Percentiles rank a stretch among this genome's conserved stretches.
Evolutionary conservation across 2,797 vertebrate species (phyloP).

Genomic region (Coccyzus lansbergi): DNA sequence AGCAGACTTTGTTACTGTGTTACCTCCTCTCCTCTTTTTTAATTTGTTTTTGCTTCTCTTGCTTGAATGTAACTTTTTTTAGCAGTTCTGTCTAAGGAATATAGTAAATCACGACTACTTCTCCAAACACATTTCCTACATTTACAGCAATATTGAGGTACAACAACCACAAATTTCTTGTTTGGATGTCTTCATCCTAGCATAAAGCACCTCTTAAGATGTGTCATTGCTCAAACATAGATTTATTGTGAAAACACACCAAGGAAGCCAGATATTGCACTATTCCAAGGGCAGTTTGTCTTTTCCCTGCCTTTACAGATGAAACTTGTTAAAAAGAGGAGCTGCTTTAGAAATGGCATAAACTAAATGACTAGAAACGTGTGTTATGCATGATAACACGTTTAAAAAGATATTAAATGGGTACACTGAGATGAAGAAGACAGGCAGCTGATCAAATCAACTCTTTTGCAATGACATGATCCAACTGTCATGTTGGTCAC

Average conservation of each 20-base stretch:
- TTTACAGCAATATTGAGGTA: background rate
- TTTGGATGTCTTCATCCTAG: background rate
- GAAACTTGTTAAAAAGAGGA: conserved; percentile 3
- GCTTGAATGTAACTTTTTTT: background rate
- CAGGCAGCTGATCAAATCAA: background rate
- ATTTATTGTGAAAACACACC: background rate
- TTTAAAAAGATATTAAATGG: background rate
- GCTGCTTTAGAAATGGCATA: background rate
- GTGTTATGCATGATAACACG: background rate
- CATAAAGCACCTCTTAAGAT: background rate
- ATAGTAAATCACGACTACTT: background rate
- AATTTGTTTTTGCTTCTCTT: background rate
- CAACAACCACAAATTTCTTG: background rate
- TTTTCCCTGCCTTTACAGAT: background rate
- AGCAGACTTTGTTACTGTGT: background rate
- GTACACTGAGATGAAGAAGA: background rate
- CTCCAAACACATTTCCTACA: background rate
- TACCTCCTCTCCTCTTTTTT: background rate
- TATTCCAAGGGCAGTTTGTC: background rate
- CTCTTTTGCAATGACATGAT: background rate
- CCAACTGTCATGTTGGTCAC: background rate
- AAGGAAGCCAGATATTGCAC: background rate
- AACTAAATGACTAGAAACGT: background rate
- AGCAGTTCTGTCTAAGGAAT: background rate
- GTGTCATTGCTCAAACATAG: background rate